Evolutionary conservation across 2,888 invertebrate species (phyloP).

Genomic region (Agrotis exclamationis): DNA sequence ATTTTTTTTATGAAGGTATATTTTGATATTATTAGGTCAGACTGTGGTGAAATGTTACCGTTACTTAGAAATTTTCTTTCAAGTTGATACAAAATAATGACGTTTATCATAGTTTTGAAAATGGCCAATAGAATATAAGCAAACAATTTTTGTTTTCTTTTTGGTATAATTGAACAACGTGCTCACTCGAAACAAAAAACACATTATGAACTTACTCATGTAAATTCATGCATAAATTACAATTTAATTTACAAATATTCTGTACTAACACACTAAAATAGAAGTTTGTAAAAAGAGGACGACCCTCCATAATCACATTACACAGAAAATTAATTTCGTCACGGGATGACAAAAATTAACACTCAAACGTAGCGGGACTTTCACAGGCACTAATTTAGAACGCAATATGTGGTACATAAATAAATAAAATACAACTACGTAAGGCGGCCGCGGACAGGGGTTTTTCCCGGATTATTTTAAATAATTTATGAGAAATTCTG

Average conservation of each 20-base stretch:
- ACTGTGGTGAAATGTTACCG: not conserved
- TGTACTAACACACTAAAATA: constrained; percentile 26
- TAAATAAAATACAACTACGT: constrained; percentile 64
- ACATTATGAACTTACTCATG: no score
- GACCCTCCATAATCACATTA: constrained; percentile 43
- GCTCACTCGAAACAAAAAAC: no score
- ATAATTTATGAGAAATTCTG: constrained; percentile 90
- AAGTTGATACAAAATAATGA: not conserved
- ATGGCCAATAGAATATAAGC: no score
- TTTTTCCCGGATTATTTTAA: constrained; percentile 89
- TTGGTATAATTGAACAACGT: no score
- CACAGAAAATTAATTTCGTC: constrained; percentile 55
- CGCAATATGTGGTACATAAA: constrained; percentile 82
- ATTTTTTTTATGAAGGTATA: not conserved
- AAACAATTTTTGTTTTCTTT: no score
- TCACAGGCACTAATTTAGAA: constrained; percentile 77
- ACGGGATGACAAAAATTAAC: constrained; percentile 50
- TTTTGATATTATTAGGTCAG: not conserved
- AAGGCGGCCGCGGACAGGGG: constrained; percentile 80
- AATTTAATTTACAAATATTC: constrained; percentile 12
- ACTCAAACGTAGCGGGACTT: constrained; percentile 35
- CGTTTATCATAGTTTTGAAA: no score
- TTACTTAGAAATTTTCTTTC: not conserved
- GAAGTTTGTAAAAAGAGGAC: not conserved
- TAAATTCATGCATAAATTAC: not conserved